Base-by-base conservation (phyloP, 2,113 vertebrate genomes). In the Muntiacus reevesi region DNA sequence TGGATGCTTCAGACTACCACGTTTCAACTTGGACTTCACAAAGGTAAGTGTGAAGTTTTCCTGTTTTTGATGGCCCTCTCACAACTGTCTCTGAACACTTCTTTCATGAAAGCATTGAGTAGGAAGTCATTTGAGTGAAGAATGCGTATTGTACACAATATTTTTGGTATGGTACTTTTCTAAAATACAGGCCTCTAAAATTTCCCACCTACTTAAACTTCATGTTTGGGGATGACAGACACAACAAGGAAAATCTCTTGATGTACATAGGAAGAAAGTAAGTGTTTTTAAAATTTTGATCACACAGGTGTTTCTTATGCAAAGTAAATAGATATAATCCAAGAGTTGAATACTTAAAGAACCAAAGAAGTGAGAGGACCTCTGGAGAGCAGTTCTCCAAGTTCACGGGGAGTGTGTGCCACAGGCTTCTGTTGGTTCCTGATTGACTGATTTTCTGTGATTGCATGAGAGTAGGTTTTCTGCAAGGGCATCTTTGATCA, bases 401-500 rank as follows among this genome's bases (percentile, higher is more conserved):
- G 2, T 64, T 11, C 30, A 40, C 15, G 33, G 4, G 12, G 4
- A 2, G 16, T 43, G 6, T 62, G 45, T 14, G 2, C n/a, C 21
- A 0, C 17, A n/a, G 21, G 21, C 15, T 40, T 60, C 40, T 10
- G 50, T 28, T 16, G 21, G 40, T 30, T 15, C n/a, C 40, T 59
- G 28, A 2, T 45, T 23, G 1, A 8, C 47, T 52, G 27, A 1
- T 60, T 82, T 15, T 52, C 1, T 1, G 8, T 45, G n/a, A 9
- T 14, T 50, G 10, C 10, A 0, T 21, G 6, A 50, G n/a, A 10
- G 23, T 3, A 19, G 81, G 13, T n/a, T 86, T 59, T 57, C 21
- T 28, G 1, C 14, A 1, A 33, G 10, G 23, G 3, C 27, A 2
- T n/a, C 55, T 11, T 6, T 50, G 79, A 50, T 33, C 5, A 0